Conservation (phyloP, 2,797 vertebrate species). For the Sparus aurata region DNA sequence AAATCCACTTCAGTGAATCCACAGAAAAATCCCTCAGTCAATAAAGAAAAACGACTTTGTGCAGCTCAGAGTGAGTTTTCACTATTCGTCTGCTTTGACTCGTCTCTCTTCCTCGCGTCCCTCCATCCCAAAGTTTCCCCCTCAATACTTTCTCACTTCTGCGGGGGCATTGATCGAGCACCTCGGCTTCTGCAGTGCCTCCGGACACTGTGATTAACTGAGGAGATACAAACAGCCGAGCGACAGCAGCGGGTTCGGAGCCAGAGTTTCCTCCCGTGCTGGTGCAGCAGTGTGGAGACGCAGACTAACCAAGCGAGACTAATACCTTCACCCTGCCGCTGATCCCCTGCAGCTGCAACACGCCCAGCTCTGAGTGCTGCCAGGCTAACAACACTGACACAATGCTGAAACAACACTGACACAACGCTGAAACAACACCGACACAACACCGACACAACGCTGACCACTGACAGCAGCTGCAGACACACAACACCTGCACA, state of each 20-base stretch:
- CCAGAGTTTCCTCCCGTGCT: conserved; percentile 7
- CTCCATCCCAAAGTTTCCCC: background rate
- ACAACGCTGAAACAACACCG: too few relatives aligned
- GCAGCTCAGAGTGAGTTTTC: background rate
- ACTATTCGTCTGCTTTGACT: background rate
- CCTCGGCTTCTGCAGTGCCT: background rate
- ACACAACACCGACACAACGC: too few relatives aligned
- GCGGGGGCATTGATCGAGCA: background rate
- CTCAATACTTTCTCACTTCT: background rate
- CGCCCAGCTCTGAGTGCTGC: conserved; percentile 32
- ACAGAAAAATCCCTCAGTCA: conserved; percentile 20
- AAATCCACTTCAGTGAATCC: background rate
- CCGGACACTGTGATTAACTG: conserved; percentile 18
- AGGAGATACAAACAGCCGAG: conserved; percentile 26
- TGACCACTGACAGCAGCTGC: too few relatives aligned
- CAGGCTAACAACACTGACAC: conserved; percentile 1
- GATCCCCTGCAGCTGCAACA: conserved; percentile 47
- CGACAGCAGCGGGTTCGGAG: background rate
- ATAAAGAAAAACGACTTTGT: background rate
- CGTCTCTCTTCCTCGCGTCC: background rate
- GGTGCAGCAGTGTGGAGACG: background rate
- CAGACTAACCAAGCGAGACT: conserved; percentile 43
- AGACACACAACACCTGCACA: background rate
- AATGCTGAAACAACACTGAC: too few relatives aligned
- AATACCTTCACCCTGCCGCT: conserved; percentile 38